Percentiles rank a stretch among this genome's conserved stretches.
Conservation (phyloP, 92 coral and sea anemone species). For the Bergia sp. region DNA sequence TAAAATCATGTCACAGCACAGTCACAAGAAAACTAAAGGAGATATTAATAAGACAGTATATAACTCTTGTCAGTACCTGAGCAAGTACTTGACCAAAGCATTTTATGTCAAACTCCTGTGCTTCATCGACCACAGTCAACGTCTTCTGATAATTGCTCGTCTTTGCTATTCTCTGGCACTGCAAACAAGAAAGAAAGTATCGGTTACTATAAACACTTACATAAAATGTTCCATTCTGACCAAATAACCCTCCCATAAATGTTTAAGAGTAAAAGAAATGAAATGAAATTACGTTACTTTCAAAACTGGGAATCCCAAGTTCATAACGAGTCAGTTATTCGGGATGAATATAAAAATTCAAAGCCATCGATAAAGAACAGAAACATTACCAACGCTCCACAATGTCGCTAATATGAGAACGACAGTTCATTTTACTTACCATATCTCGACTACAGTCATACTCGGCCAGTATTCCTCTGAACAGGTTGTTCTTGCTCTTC, state of each 20-base stretch:
- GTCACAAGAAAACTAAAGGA: not conserved
- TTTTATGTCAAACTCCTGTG: constrained; percentile 24
- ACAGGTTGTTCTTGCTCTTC: constrained; percentile 27
- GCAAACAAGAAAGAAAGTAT: not conserved
- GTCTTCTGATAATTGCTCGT: not conserved
- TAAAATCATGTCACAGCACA: not conserved
- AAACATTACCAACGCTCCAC: no score
- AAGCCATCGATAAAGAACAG: no score
- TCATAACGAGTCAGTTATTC: no score
- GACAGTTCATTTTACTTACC: not conserved
- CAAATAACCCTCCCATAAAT: not conserved
- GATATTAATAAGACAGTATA: not conserved
- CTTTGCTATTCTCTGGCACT: constrained; percentile 31
- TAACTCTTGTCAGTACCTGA: not conserved
- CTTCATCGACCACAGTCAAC: constrained; percentile 15
- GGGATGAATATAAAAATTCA: no score
- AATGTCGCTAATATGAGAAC: not conserved
- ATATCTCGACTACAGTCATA: constrained; percentile 4
- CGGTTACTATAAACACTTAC: not conserved
- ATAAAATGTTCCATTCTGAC: not conserved
- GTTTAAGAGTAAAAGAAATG: not conserved
- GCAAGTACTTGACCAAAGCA: constrained; percentile 42
- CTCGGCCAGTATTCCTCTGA: constrained; percentile 40
- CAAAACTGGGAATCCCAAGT: no score
- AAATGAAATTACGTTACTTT: not conserved